Evolutionary conservation across 2,113 vertebrate genomes (phyloP), one percentile per base, ranked within the genome.

Genomic region (Tenebrosternarchus preto): DNA sequence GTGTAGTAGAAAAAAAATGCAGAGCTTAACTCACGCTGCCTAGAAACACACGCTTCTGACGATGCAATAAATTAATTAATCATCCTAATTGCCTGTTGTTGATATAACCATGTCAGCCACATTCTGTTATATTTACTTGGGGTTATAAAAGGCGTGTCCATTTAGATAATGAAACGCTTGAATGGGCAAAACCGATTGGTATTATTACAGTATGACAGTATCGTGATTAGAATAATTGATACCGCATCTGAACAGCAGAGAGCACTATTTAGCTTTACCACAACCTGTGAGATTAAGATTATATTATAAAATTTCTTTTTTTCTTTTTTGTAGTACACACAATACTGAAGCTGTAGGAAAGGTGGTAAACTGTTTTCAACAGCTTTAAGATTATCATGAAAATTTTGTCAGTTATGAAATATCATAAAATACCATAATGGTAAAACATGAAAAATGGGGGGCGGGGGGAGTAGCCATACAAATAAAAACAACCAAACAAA

Each of bases 181-280:
- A 9, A 46, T 15, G 4, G 22, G 4, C 8, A 63, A 15, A 5
- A 15, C 73, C 53, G 59, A 63, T 19, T 63, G 19, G n/a, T 53
- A 4, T 72, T 16, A 17, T 50, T 70, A 27, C 15, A 53, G 15
- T 16, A 12, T 36, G 70, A n/a, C n/a, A n/a, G 11, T n/a, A 59
- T 17, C 24, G 50, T 63, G 36, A 24, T 50, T 19, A 33, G 31
- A 68, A n/a, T 39, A 36, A 22, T 39, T 0, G 9, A 20, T 9
- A 55, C 60, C 50, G 56, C 0, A 15, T 31, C 17, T 20, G 12
- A 27, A 57, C 77, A 78, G 61, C 17, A 78, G 77, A 71, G 33
- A 56, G 55, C 66, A 24, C 59, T 33, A 31, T 77, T 63, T 66
- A 77, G 46, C 60, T 66, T 66, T 4, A 66, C 33, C 11, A 50